phyloP scores from a whole-genome alignment of 2,113 vertebrate genomes.

The Lampris incognitus region DNA sequence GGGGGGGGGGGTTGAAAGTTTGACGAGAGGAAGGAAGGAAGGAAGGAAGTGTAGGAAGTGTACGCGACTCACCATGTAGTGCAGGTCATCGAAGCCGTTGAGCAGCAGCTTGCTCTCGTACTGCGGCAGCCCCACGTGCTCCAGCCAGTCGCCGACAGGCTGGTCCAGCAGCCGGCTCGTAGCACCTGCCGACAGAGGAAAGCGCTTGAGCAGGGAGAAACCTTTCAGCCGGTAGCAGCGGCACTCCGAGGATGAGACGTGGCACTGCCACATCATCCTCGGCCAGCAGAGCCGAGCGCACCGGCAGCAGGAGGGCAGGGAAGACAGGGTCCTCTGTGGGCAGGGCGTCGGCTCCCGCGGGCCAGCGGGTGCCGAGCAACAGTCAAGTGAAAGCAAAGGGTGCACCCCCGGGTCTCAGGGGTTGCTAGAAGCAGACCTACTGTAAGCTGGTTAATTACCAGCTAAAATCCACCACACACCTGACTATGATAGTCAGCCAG shows the following conservation, averaged over 20 bases:
- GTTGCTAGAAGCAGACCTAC: not conserved
- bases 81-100: conserved; percentile 97
- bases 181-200: conserved; percentile 92
- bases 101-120: conserved; percentile 97
- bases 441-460: conserved; percentile 20
- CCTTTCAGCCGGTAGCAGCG: conserved; percentile 94
- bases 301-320: conserved; percentile 66
- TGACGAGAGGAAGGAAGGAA: not conserved
- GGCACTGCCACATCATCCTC: conserved; percentile 97
- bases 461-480: conserved; percentile 7
- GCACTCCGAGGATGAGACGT: conserved; percentile 94
- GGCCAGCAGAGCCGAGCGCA: conserved; percentile 82
- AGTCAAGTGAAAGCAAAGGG: conserved; percentile 19
- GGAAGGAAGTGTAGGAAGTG: not conserved
- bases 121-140: conserved; percentile 93
- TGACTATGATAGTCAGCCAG: conserved; percentile 7
- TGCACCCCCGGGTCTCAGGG: conserved; percentile 36
- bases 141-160: conserved; percentile 97
- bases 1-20: not conserved
- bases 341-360: conserved; percentile 67
- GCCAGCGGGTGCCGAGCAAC: conserved; percentile 63
- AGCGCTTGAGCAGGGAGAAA: conserved; percentile 94
- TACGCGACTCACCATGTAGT: conserved; percentile 89
- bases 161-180: conserved; percentile 87
- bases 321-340: conserved; percentile 69